These are phyloP conservation scores for Antheraea yamamai DNA, from an alignment of 2,888 invertebrate genomes.

Conservation along the genomic window DNA sequence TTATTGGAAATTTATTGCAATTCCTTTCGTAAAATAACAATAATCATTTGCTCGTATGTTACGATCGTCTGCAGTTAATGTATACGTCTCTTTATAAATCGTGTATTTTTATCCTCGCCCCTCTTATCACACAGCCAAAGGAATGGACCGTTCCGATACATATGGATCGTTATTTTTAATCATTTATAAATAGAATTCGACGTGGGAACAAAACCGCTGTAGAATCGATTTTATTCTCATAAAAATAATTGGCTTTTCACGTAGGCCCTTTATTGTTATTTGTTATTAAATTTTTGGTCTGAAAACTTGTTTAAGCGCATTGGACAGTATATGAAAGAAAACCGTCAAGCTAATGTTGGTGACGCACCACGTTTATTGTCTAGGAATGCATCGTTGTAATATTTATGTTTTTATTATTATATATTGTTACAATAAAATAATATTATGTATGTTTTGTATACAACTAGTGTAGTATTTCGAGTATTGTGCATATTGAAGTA, in stretches of 20 bases:
- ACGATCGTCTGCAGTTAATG: not conserved
- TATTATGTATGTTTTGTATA: no score
- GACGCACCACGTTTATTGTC: no score
- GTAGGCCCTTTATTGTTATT: not conserved
- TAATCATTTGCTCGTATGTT: not conserved
- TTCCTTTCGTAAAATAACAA: not conserved
- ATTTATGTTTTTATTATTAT: no score
- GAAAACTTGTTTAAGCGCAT: no score
- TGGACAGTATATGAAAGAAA: no score
- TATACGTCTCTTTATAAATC: constrained; percentile 29
- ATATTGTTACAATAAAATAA: no score
- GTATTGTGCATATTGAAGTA: no score
- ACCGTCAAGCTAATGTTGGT: no score
- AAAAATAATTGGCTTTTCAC: constrained; percentile 1
- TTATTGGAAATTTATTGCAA: not conserved
- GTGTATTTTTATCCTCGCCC: constrained; percentile 28
- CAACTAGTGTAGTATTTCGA: no score
- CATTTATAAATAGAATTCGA: constrained; percentile 16
- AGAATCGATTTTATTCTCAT: constrained; percentile 7
- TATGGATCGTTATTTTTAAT: not conserved
- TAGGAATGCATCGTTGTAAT: no score
- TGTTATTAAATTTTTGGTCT: not conserved
- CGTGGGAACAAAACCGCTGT: constrained; percentile 18
- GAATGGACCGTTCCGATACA: constrained; percentile 1
- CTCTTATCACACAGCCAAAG: constrained; percentile 23